These are phyloP conservation scores for Theonella swinhoei DNA, from an alignment of 37 sponge, comb jelly and placozoan genomes.

Conservation along the genomic window DNA sequence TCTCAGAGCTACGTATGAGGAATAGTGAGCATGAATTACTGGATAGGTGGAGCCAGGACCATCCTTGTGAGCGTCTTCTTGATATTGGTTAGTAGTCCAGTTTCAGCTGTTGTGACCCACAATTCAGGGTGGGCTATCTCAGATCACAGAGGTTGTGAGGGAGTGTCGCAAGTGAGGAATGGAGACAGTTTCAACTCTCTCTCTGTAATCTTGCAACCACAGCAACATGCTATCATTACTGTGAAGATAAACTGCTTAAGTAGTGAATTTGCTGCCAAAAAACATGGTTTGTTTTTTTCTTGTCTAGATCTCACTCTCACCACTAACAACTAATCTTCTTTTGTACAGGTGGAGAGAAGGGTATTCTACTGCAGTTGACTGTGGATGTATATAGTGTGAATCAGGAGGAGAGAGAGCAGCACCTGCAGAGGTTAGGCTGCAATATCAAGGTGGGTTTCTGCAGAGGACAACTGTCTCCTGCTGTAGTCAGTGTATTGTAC, in stretches of 20 bases:
- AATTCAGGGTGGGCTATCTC: no score
- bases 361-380: slow-evolving; percentile 58
- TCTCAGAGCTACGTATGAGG: slow-evolving; percentile 58
- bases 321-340: no score
- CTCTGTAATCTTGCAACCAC: slow-evolving; percentile 40
- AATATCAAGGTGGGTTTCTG: background rate
- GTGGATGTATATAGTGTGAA: slow-evolving; percentile 25
- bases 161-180: slow-evolving; percentile 24
- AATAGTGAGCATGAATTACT: slow-evolving; percentile 70
- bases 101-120: background rate
- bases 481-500: background rate
- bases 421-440: slow-evolving; percentile 4
- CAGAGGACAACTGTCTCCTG: background rate
- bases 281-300: slow-evolving; percentile 72
- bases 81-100: slow-evolving; percentile 46
- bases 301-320: no score
- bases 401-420: background rate
- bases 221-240: slow-evolving; percentile 21
- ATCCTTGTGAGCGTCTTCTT: slow-evolving; percentile 58
- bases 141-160: slow-evolving; percentile 49
- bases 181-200: slow-evolving; percentile 21
- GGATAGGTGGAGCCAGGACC: slow-evolving; percentile 55
- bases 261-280: slow-evolving; percentile 75
- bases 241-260: slow-evolving; percentile 68
- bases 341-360: slow-evolving; percentile 77